These are phyloP conservation scores for Acanthoscelides obtectus DNA, from an alignment of 2,888 invertebrate species.

Conservation along the genomic window DNA sequence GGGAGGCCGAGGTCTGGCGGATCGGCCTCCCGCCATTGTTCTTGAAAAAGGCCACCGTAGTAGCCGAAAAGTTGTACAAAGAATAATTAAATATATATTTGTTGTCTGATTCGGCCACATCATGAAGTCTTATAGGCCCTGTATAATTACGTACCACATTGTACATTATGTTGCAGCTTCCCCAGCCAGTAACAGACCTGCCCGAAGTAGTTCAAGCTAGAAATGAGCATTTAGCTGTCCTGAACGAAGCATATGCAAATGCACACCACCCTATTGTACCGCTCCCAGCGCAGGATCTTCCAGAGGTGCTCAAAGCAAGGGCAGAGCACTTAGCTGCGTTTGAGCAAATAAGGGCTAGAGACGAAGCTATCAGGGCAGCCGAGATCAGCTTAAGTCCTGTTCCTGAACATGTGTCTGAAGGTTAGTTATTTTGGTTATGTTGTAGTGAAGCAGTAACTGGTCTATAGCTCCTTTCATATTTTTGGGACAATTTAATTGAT, in stretches of 20 bases:
- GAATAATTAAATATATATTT: too few species aligned
- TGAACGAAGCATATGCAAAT: conserved; percentile 38
- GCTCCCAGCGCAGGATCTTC: conserved; percentile 44
- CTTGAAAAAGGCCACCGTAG: too few species aligned
- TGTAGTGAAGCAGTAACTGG: too few species aligned
- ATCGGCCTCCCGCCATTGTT: too few species aligned
- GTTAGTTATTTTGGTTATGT: too few species aligned
- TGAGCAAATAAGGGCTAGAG: conserved; percentile 35
- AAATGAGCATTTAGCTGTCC: conserved; percentile 36
- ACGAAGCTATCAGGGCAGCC: conserved; percentile 28
- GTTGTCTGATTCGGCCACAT: too few species aligned
- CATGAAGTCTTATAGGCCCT: too few species aligned
- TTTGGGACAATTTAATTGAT: too few species aligned
- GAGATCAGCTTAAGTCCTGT: conserved; percentile 32
- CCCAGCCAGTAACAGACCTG: conserved; percentile 45
- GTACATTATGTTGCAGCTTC: conserved; percentile 19
- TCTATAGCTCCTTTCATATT: too few species aligned
- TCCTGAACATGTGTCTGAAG: conserved; percentile 20
- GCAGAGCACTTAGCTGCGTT: conserved; percentile 39
- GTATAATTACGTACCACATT: too few species aligned
- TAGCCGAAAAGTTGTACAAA: too few species aligned
- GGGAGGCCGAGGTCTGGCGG: too few species aligned
- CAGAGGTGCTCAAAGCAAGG: conserved; percentile 39
- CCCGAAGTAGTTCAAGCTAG: conserved; percentile 41
- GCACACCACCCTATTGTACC: conserved; percentile 29